Conservation (phyloP, 2,888 invertebrate species). For the Polydrusus pterygomalis region DNA sequence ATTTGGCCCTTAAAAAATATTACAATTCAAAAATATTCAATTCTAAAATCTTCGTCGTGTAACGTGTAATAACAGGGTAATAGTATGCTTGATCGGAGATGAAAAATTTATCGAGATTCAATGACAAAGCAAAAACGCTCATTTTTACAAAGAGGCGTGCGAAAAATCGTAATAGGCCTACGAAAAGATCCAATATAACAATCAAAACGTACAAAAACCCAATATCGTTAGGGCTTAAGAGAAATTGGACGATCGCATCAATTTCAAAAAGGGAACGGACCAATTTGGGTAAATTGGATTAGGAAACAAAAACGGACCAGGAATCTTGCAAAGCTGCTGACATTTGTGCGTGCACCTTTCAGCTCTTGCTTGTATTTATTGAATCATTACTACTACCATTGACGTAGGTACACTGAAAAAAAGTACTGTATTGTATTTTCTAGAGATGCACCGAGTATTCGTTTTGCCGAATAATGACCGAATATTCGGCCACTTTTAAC, state of each 20-base stretch:
- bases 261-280: conserved; percentile 23
- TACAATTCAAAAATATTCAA: too few relatives aligned
- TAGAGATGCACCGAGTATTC: too few relatives aligned
- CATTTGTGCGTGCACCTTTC: conserved; percentile 15
- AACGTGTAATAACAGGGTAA: not conserved
- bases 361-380: conserved; percentile 1
- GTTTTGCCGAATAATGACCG: too few relatives aligned
- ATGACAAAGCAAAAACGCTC: conserved; percentile 5
- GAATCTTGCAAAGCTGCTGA: conserved; percentile 19
- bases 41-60: not conserved
- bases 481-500: too few relatives aligned
- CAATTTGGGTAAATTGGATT: conserved; percentile 33
- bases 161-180: not conserved
- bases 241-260: conserved; percentile 27
- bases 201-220: conserved; percentile 16
- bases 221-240: conserved; percentile 22
- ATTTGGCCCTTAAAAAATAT: too few relatives aligned
- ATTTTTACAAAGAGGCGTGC: not conserved
- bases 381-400: not conserved
- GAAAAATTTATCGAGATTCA: conserved; percentile 2
- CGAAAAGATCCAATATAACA: not conserved
- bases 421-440: too few relatives aligned
- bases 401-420: not conserved
- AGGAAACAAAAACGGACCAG: conserved; percentile 22
- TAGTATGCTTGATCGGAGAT: not conserved